Evolutionary conservation across 2,888 invertebrate genomes (phyloP).

Genomic region (Xiphydria camelus): DNA sequence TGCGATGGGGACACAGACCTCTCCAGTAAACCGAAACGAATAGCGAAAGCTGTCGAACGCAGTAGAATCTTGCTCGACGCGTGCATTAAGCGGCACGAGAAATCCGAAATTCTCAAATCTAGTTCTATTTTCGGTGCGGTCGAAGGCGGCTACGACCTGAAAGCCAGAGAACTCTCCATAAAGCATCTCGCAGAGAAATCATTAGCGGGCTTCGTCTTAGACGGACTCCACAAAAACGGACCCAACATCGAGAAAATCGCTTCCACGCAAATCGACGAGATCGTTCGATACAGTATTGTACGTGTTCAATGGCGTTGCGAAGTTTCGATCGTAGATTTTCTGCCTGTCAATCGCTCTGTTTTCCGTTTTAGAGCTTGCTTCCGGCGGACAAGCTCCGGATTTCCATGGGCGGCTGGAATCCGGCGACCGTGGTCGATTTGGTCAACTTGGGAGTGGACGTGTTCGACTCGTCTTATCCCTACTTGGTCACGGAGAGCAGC

Average conservation of each 20-base stretch:
- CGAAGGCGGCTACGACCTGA: conserved; percentile 74
- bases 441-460: conserved; percentile 81
- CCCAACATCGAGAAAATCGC: conserved; percentile 62
- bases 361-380: conserved; percentile 62
- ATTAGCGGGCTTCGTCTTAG: conserved; percentile 76
- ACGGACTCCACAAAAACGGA: conserved; percentile 80
- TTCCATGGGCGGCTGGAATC: conserved; percentile 80
- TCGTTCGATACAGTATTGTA: conserved; percentile 69
- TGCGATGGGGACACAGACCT: conserved; percentile 77
- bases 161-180: conserved; percentile 68
- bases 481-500: conserved; percentile 69
- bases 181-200: conserved; percentile 63
- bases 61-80: conserved; percentile 69
- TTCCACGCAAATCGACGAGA: conserved; percentile 61
- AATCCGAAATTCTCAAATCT: conserved; percentile 61
- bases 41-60: conserved; percentile 72
- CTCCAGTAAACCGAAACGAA: conserved; percentile 70
- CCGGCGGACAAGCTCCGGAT: conserved; percentile 72
- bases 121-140: conserved; percentile 68
- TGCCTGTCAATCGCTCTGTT: background rate
- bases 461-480: conserved; percentile 86
- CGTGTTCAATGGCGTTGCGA: conserved; percentile 50
- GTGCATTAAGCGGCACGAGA: conserved; percentile 69
- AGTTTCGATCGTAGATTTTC: too few species aligned
- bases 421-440: conserved; percentile 71